phyloP scores from a whole-genome alignment of 2,797 vertebrate genomes.

The Tragopan temminckii region DNA sequence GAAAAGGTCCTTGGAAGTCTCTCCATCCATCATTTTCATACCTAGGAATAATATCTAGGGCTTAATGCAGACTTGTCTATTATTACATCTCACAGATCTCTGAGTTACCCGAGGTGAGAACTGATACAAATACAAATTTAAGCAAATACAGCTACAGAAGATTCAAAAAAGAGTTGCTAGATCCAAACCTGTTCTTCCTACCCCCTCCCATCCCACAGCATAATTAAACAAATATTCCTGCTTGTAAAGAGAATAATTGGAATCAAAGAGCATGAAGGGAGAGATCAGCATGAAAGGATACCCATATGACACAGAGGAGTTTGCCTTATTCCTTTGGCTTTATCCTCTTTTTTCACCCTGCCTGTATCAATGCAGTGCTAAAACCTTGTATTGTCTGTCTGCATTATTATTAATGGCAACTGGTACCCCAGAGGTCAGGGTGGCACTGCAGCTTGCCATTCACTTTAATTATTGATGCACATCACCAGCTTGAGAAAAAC shows the following conservation, averaged over 20 bases:
- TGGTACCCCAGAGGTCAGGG: conserved; percentile 42
- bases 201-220: background rate
- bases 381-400: conserved; percentile 50
- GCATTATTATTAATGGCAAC: conserved; percentile 58
- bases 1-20: background rate
- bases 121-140: background rate
- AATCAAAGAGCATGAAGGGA: conserved; percentile 56
- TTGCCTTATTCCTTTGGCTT: conserved; percentile 61
- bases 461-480: conserved; percentile 54
- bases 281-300: conserved; percentile 37
- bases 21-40: background rate
- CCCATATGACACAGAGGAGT: conserved; percentile 1
- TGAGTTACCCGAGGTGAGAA: background rate
- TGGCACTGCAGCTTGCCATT: conserved; percentile 38
- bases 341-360: conserved; percentile 21
- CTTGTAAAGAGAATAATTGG: conserved; percentile 41
- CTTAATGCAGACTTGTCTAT: background rate
- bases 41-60: rapidly evolving
- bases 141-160: background rate
- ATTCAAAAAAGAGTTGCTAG: background rate
- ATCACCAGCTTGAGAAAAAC: conserved; percentile 48
- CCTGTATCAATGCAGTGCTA: conserved; percentile 40
- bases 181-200: background rate
- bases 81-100: too few species aligned
- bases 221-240: conserved; percentile 47